Conservation (phyloP, 2,113 vertebrate species). For the Gallinago undulata region DNA sequence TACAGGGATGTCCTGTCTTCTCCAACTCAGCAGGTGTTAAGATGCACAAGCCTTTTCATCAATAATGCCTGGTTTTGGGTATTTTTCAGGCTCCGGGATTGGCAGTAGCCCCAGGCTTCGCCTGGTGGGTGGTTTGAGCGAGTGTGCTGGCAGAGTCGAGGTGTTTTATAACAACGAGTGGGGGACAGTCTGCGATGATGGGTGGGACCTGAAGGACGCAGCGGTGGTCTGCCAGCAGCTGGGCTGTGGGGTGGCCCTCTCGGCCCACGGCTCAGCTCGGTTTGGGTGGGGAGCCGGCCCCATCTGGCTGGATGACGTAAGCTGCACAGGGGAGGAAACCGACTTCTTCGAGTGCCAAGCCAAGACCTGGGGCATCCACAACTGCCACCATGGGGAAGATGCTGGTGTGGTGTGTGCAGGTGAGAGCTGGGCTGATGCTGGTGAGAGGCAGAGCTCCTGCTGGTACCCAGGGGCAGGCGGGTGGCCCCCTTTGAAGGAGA, state of each 20-base stretch:
- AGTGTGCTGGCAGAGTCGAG: constrained; percentile 66
- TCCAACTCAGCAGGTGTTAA: too few species aligned
- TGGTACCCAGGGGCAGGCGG: too few species aligned
- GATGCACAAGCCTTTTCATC: too few species aligned
- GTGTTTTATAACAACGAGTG: constrained; percentile 63
- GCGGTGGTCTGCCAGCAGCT: constrained; percentile 18
- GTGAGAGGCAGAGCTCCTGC: not conserved
- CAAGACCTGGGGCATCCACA: not conserved
- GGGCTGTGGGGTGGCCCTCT: not conserved
- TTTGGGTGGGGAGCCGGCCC: accelerated
- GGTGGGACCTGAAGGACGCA: not conserved
- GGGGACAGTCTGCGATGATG: constrained; percentile 59
- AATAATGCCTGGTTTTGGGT: not conserved
- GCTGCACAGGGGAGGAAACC: not conserved
- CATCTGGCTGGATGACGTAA: not conserved
- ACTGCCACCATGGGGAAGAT: not conserved
- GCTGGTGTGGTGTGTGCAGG: not conserved
- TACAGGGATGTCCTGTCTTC: not conserved
- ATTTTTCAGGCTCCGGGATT: not conserved
- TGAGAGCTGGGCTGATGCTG: not conserved
- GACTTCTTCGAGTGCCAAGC: not conserved
- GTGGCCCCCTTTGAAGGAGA: not conserved
- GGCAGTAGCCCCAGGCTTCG: constrained; percentile 11
- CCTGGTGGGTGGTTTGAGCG: not conserved
- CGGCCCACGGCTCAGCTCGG: accelerated